Evolutionary conservation across 2,888 invertebrate species (phyloP).

Genomic region (Malacosoma neustria): DNA sequence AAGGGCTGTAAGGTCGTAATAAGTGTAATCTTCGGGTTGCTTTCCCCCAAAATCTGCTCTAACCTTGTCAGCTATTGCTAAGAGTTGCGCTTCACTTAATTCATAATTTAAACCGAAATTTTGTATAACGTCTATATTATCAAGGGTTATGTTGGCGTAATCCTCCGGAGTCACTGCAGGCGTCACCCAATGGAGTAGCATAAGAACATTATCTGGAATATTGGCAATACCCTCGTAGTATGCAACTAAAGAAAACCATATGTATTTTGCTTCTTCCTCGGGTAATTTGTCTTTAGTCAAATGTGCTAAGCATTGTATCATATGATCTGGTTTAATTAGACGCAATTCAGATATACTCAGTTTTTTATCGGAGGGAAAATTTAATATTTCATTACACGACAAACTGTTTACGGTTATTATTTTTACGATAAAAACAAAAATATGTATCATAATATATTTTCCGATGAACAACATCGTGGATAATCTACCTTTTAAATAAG

Average conservation of each 20-base stretch:
- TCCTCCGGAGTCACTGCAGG: constrained; percentile 61
- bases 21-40: constrained; percentile 69
- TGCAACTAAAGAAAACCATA: constrained; percentile 48
- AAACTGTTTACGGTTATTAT: constrained; percentile 15
- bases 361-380: constrained; percentile 26
- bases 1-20: constrained; percentile 68
- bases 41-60: constrained; percentile 68
- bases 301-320: constrained; percentile 46
- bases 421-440: constrained; percentile 2
- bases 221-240: constrained; percentile 39
- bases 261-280: constrained; percentile 33
- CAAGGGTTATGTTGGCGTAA: constrained; percentile 64
- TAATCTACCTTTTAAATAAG: too few species aligned
- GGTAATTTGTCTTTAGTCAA: constrained; percentile 39
- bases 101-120: constrained; percentile 71
- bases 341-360: constrained; percentile 28
- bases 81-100: constrained; percentile 48
- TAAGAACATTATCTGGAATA: constrained; percentile 55
- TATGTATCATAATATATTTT: too few species aligned
- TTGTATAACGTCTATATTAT: constrained; percentile 66
- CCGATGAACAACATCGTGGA: too few species aligned
- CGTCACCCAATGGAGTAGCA: constrained; percentile 58
- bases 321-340: constrained; percentile 33
- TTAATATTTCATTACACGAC: constrained; percentile 38
- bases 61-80: constrained; percentile 63